Percentiles rank a stretch among this genome's conserved stretches.
These are phyloP conservation scores for Drosophila kohkoa DNA, from an alignment of 1,140 invertebrate genomes.

Conservation along the genomic window DNA sequence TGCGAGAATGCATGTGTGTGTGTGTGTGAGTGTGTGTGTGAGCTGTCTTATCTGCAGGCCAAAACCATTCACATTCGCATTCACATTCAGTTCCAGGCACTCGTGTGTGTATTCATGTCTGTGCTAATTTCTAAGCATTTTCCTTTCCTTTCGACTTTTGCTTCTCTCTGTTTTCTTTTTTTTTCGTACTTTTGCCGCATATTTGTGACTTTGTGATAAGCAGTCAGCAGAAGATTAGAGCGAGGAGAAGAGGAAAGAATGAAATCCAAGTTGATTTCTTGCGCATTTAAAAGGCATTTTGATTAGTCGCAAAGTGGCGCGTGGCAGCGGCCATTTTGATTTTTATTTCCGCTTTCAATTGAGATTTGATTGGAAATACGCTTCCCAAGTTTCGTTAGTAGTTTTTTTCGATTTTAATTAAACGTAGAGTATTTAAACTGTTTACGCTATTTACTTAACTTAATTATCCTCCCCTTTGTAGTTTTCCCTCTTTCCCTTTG, in stretches of 20 bases:
- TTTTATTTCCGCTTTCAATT: slow-evolving; percentile 8
- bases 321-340: slow-evolving; percentile 33
- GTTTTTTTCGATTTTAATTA: neutral
- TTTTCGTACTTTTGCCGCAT: slow-evolving; percentile 30
- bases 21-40: slow-evolving; percentile 14
- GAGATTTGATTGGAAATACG: neutral
- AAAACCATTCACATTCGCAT: slow-evolving; percentile 39
- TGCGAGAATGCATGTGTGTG: slow-evolving; percentile 1
- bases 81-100: slow-evolving; percentile 46
- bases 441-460: slow-evolving; percentile 6
- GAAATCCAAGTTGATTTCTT: slow-evolving; percentile 73
- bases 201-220: slow-evolving; percentile 56
- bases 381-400: neutral
- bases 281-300: slow-evolving; percentile 80
- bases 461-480: neutral
- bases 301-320: slow-evolving; percentile 73
- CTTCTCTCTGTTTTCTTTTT: neutral
- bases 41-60: slow-evolving; percentile 65
- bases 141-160: slow-evolving; percentile 17
- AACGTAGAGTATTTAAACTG: neutral
- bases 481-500: neutral
- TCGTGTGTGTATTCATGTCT: slow-evolving; percentile 77
- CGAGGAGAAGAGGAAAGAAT: slow-evolving; percentile 9
- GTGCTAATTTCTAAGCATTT: slow-evolving; percentile 79
- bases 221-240: neutral